Evolutionary conservation across 2,888 invertebrate genomes (phyloP).

Genomic region (Brachylomia viminalis): DNA sequence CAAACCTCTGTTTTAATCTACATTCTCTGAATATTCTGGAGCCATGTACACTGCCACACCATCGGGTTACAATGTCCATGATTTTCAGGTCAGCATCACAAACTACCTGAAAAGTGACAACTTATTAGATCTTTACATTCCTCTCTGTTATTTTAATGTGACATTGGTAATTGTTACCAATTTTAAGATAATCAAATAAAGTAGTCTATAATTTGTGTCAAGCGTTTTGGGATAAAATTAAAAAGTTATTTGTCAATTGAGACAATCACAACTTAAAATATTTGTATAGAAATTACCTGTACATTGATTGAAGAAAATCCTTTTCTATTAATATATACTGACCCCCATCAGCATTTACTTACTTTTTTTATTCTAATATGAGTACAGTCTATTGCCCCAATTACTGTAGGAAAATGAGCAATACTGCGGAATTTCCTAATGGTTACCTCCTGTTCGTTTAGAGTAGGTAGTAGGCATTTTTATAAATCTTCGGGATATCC

Average conservation of each 20-base stretch:
- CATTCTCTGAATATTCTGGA: conserved; percentile 53
- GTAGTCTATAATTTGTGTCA: no score
- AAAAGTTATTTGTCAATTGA: conserved; percentile 4
- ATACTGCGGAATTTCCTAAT: background rate
- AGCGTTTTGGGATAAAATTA: conserved; percentile 50
- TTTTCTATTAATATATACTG: background rate
- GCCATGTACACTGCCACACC: conserved; percentile 60
- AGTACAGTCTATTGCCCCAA: no score
- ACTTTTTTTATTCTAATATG: no score
- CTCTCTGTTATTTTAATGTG: no score
- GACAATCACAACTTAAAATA: background rate
- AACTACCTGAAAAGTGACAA: no score
- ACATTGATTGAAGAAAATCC: conserved; percentile 11
- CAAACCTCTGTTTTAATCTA: conserved; percentile 50
- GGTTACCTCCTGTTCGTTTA: background rate
- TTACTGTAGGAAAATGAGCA: background rate
- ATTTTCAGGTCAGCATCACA: no score
- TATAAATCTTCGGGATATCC: background rate
- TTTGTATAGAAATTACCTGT: background rate
- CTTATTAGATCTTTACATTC: no score
- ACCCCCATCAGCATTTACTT: no score
- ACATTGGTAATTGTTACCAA: no score
- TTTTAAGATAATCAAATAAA: no score
- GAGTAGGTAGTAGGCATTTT: background rate
- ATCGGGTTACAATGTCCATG: no score